phyloP scores from a whole-genome alignment of 2,797 vertebrate genomes.

The Prionace glauca region DNA sequence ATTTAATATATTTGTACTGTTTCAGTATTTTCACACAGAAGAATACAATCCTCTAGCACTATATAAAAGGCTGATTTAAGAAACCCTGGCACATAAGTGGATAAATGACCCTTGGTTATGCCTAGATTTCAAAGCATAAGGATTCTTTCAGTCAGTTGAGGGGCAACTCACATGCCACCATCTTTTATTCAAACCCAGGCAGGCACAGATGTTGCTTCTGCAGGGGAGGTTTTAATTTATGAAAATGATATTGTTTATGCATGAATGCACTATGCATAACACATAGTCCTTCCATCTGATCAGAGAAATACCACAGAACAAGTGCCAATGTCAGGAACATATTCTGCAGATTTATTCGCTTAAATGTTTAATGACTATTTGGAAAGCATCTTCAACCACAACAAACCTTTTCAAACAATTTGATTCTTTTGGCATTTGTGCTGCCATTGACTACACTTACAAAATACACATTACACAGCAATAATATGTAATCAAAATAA shows the following conservation, averaged over 20 bases:
- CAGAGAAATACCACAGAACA: constrained; percentile 66
- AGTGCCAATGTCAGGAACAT: constrained; percentile 67
- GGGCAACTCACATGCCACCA: constrained; percentile 68
- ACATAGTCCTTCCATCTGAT: constrained; percentile 68
- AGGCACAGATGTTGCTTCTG: constrained; percentile 89
- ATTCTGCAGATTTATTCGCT: constrained; percentile 69
- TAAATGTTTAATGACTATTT: constrained; percentile 73
- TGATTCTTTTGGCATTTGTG: constrained; percentile 46
- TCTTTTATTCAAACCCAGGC: constrained; percentile 75
- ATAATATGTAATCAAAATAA: constrained; percentile 15
- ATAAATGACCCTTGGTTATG: constrained; percentile 34
- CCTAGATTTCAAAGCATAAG: constrained; percentile 46
- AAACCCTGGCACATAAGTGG: constrained; percentile 25
- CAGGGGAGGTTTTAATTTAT: constrained; percentile 92
- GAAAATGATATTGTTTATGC: constrained; percentile 93
- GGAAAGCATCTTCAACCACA: constrained; percentile 59
- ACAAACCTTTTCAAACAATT: constrained; percentile 53
- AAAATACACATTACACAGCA: neutral
- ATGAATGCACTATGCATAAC: constrained; percentile 76
- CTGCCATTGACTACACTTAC: constrained; percentile 41
- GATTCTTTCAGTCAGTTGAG: constrained; percentile 66
- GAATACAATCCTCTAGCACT: neutral
- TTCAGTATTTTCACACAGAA: neutral
- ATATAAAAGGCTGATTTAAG: constrained; percentile 22
- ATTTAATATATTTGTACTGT: constrained; percentile 20